Evolutionary conservation across 2,113 vertebrate genomes (phyloP), one percentile per base, ranked within the genome.

Genomic region (Fregetta grallaria): DNA sequence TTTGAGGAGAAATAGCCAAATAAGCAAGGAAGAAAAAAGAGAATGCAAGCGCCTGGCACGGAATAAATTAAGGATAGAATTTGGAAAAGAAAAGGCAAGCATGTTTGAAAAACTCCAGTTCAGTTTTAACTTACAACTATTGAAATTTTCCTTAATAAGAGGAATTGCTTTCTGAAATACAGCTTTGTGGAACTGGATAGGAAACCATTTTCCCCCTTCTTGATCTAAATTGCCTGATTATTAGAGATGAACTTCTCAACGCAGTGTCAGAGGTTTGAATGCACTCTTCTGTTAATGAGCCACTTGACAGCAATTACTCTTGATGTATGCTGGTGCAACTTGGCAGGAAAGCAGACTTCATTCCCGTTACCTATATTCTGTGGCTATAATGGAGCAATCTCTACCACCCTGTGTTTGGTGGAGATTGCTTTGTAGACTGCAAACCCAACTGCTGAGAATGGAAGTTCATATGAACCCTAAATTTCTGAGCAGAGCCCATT

Each of bases 1-100:
- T 67, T 20, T 63, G 53, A 62, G 68, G 72, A 93, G 91, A 95
- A 97, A 81, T 88, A 70, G 40, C 80, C 92, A 91, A 78, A 93
- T 94, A 94, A 95, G 81, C 83, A 96, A 6, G 83, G 88, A 96
- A 78, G 66, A 79, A 71, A 62, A 70, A 55, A 77, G 26, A 84
- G 21, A 78, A 49, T 52, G 70, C 88, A 88, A 91, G 76, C 8
- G 7, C 29, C 47, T 30, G 55, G 55, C 30, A 72, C 23, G 14
- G 38, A 74, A 86, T 56, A 73, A 80, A 58, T 66, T 71, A 50
- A 84, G 73, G 47, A 50, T 10, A 85, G 68, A 61, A 30, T 72
- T 34, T 53, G 45, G 40, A 34, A 45, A 19, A 40, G 29, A 36
- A 55, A 26, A 53, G 65, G 47, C 20, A 85, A 55, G 42, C 21